Base-by-base conservation (phyloP, 2,113 vertebrate species). In the Noctilio leporinus region DNA sequence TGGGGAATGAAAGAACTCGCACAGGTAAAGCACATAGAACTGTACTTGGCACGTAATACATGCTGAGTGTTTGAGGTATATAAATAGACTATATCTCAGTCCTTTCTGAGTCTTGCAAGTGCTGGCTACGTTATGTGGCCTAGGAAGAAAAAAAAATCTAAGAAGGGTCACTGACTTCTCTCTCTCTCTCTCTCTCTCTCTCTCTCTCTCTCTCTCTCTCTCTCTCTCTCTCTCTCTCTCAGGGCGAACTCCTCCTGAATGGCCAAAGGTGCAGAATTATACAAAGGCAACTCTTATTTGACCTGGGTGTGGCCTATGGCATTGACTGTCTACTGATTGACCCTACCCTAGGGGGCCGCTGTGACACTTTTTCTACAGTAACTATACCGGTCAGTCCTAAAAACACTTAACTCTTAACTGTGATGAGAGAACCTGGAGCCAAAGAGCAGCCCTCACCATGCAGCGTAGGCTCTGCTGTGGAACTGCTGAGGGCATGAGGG, bases 291-390 rank as follows among this genome's bases (percentile, higher is more conserved):
- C 97, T 99, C 10, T 24, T 98, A 35, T 99, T 99, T 2, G 98
- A 98, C 0, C 95, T 97, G 0, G 99, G 99, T 1, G 89, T 99
- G 0, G 98, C 99, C 62, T 99, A 99, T 0, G 99, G 99, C 28
- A 99, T 99, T 19, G 81, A 99, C 98, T 99, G 99, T 96, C 97
- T 99, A 84, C 98, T 99, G 97, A 98, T 94, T 0, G 99, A 99
- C 57, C 99, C 99, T 88, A 99, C 98, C 69, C 97, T 99, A 0
- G 99, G 99, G 0, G 99, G 99, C 26, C 99, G 98, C 96, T 99
- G 99, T 10, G 99, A 99, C 91, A 96, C 85, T 28, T 98, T 98
- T n/a, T 81, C 97, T 4, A 96, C 94, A 0, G 8, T 98, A 24
- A 97, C 98, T 7, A 38, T 99, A 57, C 89, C 67, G 97, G 99